Base-by-base conservation (phyloP, 30 jellyfish, hydroid and myxozoan genomes). In the Aurelia sp. region DNA sequence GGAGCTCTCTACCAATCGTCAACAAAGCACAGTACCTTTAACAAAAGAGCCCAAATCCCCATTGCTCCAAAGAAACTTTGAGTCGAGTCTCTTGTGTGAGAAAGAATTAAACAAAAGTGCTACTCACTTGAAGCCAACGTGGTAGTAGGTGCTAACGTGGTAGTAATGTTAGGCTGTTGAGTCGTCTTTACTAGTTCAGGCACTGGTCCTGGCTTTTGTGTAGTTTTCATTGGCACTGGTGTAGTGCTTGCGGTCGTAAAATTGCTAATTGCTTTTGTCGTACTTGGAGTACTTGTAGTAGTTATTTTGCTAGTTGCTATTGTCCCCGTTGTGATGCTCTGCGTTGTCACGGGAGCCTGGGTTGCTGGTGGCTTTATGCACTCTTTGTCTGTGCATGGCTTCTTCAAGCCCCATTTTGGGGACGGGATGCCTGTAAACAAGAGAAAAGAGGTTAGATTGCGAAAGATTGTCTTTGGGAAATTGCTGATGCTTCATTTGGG, bases 361-460 rank as follows among this genome's bases (percentile, higher is more conserved):
- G 90, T 87, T 60, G 92, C 67, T 62, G 92, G 80, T 44, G 60
- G 53, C 3, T 18, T 82, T 35, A 50, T 51, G 73, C 97, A 88
- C 50, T 37, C 11, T 37, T 37, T 37, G 37, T 61, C 73, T 52
- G 75, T 21, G 88, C 99, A 95, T 3, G 99, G 99, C 64, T 78
- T 70, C 73, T 89, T 83, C 55, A 95, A 66, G 18, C 99, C 99
- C 90, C 91, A 95, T 62, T 84, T 81, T 11, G 99, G 99, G 18
- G 99, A 89, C 27, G 99, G 99, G 37, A 94, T 76, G 64, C 97
- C 99, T 94, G 58, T 15, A 60, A 13, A 44, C 63, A n/a, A 62
- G 16, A 11, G 33, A 37, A 37, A 37, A 5, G 50, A 2, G 50
- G 50, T 37, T 37, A 37, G 50, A 37, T 27, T 37, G 50, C 10